phyloP scores from a whole-genome alignment of 2,888 invertebrate genomes.

The Ceriagrion tenellum region DNA sequence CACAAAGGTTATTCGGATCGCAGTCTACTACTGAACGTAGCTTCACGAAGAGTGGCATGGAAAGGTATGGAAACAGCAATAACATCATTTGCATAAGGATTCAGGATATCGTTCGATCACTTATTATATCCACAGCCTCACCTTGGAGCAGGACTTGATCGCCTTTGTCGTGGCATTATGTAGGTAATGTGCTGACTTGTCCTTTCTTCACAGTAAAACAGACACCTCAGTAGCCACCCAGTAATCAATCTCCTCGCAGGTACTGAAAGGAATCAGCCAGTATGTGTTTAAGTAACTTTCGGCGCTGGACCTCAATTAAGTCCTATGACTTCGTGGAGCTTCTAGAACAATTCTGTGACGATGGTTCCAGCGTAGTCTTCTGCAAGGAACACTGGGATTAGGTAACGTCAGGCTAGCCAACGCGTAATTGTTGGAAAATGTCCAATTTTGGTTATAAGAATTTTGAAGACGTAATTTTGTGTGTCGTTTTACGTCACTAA shows the following conservation, averaged over 20 bases:
- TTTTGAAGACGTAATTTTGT: neutral
- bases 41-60: too few relatives aligned
- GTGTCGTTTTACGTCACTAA: neutral
- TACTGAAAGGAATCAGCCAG: neutral
- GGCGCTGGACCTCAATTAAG: neutral
- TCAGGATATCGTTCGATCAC: too few relatives aligned
- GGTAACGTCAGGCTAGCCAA: slow-evolving; percentile 51
- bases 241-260: neutral
- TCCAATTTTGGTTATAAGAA: neutral
- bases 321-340: slow-evolving; percentile 8
- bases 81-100: too few relatives aligned
- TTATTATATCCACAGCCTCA: slow-evolving; percentile 73
- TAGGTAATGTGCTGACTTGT: neutral
- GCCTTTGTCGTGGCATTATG: slow-evolving; percentile 76
- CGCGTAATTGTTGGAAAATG: neutral
- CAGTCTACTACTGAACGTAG: too few relatives aligned
- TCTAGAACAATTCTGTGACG: slow-evolving; percentile 59
- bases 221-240: neutral
- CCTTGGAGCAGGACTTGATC: slow-evolving; percentile 76
- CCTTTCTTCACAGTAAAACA: neutral
- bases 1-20: too few relatives aligned
- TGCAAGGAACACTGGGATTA: slow-evolving; percentile 32
- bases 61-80: too few relatives aligned
- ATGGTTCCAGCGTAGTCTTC: neutral
- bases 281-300: neutral